A percentile compares a stretch with the other conserved stretches of the same genome.
These are phyloP conservation scores for Notocelia uddmanniana DNA, from an alignment of 2,888 invertebrate species.

Conservation along the genomic window DNA sequence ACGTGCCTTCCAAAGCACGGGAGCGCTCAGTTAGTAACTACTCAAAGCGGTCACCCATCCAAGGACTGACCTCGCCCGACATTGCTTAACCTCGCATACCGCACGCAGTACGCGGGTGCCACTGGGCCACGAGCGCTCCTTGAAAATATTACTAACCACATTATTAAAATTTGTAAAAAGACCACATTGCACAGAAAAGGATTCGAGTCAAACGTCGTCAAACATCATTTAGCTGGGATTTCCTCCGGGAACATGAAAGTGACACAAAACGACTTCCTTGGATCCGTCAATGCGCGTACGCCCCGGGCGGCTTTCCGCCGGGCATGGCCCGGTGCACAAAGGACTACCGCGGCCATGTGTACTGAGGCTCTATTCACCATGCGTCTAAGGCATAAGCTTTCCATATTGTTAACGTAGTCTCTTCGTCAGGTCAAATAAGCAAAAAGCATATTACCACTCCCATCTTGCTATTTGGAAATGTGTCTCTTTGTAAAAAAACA, in stretches of 20 bases:
- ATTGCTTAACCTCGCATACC: too few relatives aligned
- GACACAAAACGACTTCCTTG: constrained; percentile 35
- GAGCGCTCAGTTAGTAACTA: too few relatives aligned
- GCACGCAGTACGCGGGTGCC: too few relatives aligned
- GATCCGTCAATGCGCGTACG: constrained; percentile 33
- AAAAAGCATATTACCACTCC: background rate
- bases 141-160: too few relatives aligned
- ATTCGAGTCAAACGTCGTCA: constrained; percentile 16
- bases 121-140: too few relatives aligned
- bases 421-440: background rate
- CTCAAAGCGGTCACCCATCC: too few relatives aligned
- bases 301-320: constrained; percentile 31
- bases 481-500: too few relatives aligned
- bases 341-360: constrained; percentile 23
- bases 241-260: constrained; percentile 38
- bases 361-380: constrained; percentile 1
- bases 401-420: background rate
- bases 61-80: too few relatives aligned
- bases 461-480: too few relatives aligned
- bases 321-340: constrained; percentile 25
- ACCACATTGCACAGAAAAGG: background rate
- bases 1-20: too few relatives aligned
- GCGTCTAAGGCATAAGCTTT: background rate
- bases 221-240: constrained; percentile 32
- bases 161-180: background rate